phyloP scores from a whole-genome alignment of 1,140 invertebrate species.

The Whitmania pigra region DNA sequence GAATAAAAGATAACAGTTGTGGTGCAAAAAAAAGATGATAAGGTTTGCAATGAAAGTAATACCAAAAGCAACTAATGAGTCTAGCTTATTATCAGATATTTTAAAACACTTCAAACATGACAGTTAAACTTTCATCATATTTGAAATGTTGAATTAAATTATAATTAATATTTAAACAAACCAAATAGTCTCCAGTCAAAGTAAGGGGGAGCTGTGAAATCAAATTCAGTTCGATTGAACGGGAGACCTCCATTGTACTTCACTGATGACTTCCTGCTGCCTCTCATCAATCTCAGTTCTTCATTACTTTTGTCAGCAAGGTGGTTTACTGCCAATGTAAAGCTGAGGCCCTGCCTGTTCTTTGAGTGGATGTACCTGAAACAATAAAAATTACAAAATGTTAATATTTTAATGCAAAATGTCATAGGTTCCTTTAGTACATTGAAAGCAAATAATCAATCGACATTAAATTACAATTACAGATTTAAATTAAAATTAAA shows the following conservation, averaged over 20 bases:
- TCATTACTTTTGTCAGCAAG: slow-evolving; percentile 65
- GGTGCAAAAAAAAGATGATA: not conserved
- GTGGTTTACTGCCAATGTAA: slow-evolving; percentile 68
- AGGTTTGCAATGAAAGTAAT: not conserved
- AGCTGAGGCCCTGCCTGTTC: slow-evolving; percentile 64
- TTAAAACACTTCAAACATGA: too few relatives aligned
- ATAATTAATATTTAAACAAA: slow-evolving; percentile 24
- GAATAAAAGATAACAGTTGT: slow-evolving; percentile 2
- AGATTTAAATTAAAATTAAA: too few relatives aligned
- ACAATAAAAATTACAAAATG: not conserved
- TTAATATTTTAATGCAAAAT: not conserved
- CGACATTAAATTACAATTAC: too few relatives aligned
- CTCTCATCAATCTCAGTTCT: slow-evolving; percentile 67
- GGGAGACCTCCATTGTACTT: slow-evolving; percentile 56
- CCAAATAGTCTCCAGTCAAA: slow-evolving; percentile 74
- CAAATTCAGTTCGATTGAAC: slow-evolving; percentile 50
- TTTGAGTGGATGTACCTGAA: slow-evolving; percentile 66
- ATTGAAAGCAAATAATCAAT: too few relatives aligned
- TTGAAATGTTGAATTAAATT: not conserved
- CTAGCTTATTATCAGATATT: too few relatives aligned
- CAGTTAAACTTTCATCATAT: too few relatives aligned
- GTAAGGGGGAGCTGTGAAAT: slow-evolving; percentile 29
- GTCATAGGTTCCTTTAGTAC: too few relatives aligned
- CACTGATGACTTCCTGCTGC: slow-evolving; percentile 50
- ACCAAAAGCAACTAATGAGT: too few relatives aligned